Evolutionary conservation across 2,888 invertebrate genomes (phyloP), one percentile per base, ranked within the genome.

Genomic region (Acleris emargana): DNA sequence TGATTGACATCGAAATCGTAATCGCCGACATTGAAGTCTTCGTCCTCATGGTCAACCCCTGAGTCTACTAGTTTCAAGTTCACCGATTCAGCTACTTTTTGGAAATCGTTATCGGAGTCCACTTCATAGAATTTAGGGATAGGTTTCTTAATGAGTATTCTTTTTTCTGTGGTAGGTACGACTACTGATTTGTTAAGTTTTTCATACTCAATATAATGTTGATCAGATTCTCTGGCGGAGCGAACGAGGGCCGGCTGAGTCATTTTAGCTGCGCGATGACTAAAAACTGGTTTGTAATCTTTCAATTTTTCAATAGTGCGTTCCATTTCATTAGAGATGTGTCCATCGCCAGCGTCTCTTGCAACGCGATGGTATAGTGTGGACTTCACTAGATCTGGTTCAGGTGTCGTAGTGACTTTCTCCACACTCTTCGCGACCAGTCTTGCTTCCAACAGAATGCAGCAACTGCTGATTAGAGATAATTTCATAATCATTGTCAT

Each of bases 1-100:
- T 91, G 90, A 64, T 87, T 84, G 1, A 87, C 74, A 69, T 90
- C 91, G 55, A 91, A 91, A 43, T 91, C 90, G 55, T 90, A 91
- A 69, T 91, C 91, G 11, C 83, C 80, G 16, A 90, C 63, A 72
- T 83, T 89, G 50, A 90, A 91, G 66, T 91, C 91, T 72, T 89
- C 88, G 25, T 91, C 90, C 75, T 90, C 91, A 58, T 86, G 80
- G 47, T 90, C 89, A 3, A 74, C 76, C 1, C 76, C 77, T 0
- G 87, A 85, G 59, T 87, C 87, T 9, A 69, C 64, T 42, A 20
- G 28, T 17, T 28, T 42, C 16, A 18, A 13, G 20, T 13, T 52
- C 3, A 76, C 68, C 61, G 73, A 76, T 2, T 73, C 60, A 1
- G 77, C 76, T 69, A 81, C 82, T 20, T 72, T 72, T 74, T 87